Base-by-base conservation (phyloP, 2,113 vertebrate genomes). In the Anseranas semipalmata region DNA sequence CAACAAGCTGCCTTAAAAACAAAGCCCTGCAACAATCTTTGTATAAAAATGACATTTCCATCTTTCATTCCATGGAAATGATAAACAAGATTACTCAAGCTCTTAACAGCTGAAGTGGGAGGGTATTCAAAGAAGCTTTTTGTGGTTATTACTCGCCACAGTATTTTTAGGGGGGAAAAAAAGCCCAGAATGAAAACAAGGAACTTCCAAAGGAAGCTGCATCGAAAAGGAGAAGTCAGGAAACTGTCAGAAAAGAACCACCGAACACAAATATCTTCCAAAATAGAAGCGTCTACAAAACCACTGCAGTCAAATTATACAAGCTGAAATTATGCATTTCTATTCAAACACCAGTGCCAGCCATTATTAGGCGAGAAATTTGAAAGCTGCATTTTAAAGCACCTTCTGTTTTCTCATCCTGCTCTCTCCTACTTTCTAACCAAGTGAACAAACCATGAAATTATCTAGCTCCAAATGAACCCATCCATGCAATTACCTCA, bases 361-460 rank as follows among this genome's bases (percentile, higher is more conserved):
- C 66, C 67, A 67, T 39, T 63, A 73, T 58, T 43, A 67, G 32
- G 56, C 41, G 78, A 72, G 65, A 87, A 87, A 95, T 80, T 43
- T 2, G 22, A 75, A 70, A 84, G 60, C 9, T 45, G 12, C 63
- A 84, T 88, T 93, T 83, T 63, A 82, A 95, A 94, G 71, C 50
- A 92, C 39, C 60, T 89, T 84, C 45, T 85, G 39, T 77, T 95
- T 87, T 95, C 87, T 90, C 58, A 83, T 41, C 59, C 63, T 96
- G 5, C 0, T 46, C 28, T 93, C 75, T 95, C 67, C 60, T 79
- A 33, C 43, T 94, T 24, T 88, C 79, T 84, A 93, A 89, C 62
- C 39, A 96, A 96, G 83, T 33, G 89, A 96, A 92, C 87, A 97
- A 95, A 89, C 87, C 91, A 96, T 96, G 89, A 97, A 96, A 97